These are phyloP conservation scores for Lytechinus pictus DNA, from an alignment of 35 echinoderm and acorn worm species.

Conservation along the genomic window DNA sequence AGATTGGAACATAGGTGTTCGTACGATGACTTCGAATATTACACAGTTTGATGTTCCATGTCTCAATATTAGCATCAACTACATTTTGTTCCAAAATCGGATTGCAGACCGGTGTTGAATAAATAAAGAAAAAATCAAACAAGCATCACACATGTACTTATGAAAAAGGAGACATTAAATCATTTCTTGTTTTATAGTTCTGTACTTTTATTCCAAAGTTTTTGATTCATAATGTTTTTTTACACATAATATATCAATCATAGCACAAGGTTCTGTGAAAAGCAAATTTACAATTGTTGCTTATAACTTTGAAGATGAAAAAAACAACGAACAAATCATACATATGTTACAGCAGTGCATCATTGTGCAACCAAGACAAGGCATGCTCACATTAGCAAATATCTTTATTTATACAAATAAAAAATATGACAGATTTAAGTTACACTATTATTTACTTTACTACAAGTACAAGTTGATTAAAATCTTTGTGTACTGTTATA, in stretches of 20 bases:
- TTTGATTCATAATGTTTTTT: neutral
- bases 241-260: neutral
- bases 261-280: conserved; percentile 38
- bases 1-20: too few species aligned
- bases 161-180: neutral
- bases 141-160: neutral
- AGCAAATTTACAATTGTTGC: conserved; percentile 30
- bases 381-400: conserved; percentile 30
- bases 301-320: neutral
- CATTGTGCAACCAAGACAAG: conserved; percentile 15
- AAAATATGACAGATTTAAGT: conserved; percentile 7
- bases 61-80: too few species aligned
- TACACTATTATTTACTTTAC: neutral
- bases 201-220: neutral
- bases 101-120: too few species aligned
- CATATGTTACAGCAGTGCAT: neutral
- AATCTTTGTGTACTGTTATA: neutral
- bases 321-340: neutral
- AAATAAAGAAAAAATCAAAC: too few species aligned
- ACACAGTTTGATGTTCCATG: too few species aligned
- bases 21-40: too few species aligned
- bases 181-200: neutral
- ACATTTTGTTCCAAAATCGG: too few species aligned
- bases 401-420: conserved; percentile 36
- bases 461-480: neutral